Evolutionary conservation across 2,888 invertebrate species (phyloP), one percentile per base, ranked within the genome.

Genomic region (Drosophila paranaensis): DNA sequence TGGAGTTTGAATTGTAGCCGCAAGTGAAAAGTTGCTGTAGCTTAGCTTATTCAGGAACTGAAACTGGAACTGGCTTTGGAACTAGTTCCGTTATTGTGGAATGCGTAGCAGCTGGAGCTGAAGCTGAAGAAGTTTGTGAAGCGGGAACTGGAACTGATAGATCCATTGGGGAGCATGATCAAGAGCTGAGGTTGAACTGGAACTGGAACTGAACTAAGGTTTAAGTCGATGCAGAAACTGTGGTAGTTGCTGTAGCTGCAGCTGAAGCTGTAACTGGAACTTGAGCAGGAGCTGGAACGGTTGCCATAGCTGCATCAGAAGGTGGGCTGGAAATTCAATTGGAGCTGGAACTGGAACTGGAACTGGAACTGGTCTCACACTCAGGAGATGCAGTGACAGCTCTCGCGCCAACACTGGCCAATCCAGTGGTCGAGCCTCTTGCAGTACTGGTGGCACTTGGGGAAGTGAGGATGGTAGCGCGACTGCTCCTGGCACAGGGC

Each of bases 301-400:
- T 8, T 33, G 30, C 6, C 2, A 8, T 33, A 2, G 30, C 30
- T 33, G 30, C 30, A 27, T 33, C 6, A 8, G 30, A 30, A 30
- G 30, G 30, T 30, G 30, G 30, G 30, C 20, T 35, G 50, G 20
- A 35, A 3, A 27, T 27, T 4, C 27, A 27, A 27, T 27, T 27
- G 27, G 27, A 27, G 27, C 6, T 27, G 27, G 27, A 27, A 6
- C 27, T 27, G 27, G 20, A 20, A 20, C 16, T 16, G 37, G 16
- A 51, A 10, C 25, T 37, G 9, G 14, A 27, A 14, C 9, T 30
- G 30, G n/a, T 2, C 10, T 2, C 10, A 3, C 53, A 14, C 9
- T 68, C 81, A 92, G 37, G 91, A 90, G 73, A 91, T 89, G 64
- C 92, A 92, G 69, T 91, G 91, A 65, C 92, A 92, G 42, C 79